phyloP scores from a whole-genome alignment of 2,888 invertebrate species.

The Uropetala carovei region DNA sequence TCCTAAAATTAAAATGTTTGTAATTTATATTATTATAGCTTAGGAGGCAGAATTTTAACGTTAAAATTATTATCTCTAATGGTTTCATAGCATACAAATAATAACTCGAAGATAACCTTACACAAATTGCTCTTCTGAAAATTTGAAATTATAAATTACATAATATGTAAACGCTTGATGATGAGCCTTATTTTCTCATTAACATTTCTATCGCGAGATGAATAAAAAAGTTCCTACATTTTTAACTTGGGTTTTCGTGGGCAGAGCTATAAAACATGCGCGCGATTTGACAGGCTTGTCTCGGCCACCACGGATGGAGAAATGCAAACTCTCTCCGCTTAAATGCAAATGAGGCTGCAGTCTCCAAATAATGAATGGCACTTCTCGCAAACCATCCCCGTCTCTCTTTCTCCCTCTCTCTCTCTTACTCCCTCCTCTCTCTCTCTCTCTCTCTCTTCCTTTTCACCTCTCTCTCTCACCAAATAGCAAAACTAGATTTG shows the following conservation, averaged over 20 bases:
- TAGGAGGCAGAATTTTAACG: no score
- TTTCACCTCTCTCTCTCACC: not conserved
- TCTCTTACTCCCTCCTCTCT: not conserved
- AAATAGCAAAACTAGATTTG: no score
- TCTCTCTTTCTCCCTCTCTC: not conserved
- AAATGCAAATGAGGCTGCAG: conserved; percentile 63
- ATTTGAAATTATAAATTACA: not conserved
- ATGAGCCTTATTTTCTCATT: conserved; percentile 19
- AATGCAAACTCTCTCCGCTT: conserved; percentile 48
- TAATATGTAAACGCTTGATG: not conserved
- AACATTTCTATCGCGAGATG: conserved; percentile 22
- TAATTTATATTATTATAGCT: no score
- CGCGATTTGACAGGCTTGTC: conserved; percentile 52
- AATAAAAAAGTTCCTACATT: conserved; percentile 10
- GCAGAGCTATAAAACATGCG: conserved; percentile 58
- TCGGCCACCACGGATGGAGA: conserved; percentile 54
- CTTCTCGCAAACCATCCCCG: conserved; percentile 29
- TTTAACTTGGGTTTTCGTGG: conserved; percentile 56
- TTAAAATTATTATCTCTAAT: no score
- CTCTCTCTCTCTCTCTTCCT: not conserved
- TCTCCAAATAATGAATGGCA: conserved; percentile 61
- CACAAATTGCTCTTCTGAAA: no score
- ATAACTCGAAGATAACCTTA: no score
- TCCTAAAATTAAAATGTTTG: no score
- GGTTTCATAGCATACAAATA: no score